Percentiles rank a stretch among this genome's conserved stretches.
These are phyloP conservation scores for Calliphora vicina DNA, from an alignment of 1,140 invertebrate species.

Conservation along the genomic window DNA sequence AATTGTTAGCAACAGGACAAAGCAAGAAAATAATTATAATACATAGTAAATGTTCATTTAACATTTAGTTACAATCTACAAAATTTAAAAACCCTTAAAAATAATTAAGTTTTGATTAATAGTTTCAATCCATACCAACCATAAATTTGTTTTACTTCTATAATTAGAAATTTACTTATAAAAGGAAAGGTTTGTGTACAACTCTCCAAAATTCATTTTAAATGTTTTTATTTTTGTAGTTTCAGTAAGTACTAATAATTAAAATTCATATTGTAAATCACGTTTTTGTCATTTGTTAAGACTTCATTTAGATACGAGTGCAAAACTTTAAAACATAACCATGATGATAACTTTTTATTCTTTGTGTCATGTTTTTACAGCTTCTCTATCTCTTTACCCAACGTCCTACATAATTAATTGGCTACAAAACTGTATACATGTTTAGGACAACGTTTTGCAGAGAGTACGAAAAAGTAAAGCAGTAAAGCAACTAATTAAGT, in stretches of 20 bases:
- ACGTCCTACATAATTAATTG: background rate
- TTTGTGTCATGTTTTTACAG: background rate
- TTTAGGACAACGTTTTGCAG: background rate
- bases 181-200: no score
- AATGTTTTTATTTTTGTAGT: background rate
- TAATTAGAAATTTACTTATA: no score
- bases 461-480: background rate
- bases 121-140: background rate
- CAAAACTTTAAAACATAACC: background rate
- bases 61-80: background rate
- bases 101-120: no score
- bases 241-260: background rate
- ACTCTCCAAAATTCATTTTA: no score
- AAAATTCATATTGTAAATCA: background rate
- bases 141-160: no score
- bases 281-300: background rate
- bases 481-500: conserved; percentile 2
- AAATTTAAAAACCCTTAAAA: no score
- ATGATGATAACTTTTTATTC: background rate
- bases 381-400: background rate
- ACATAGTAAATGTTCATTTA: background rate
- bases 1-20: no score
- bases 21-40: no score
- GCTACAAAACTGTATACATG: background rate
- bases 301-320: background rate